Conservation (phyloP, 2,888 invertebrate species). For the Noctua fimbriata region DNA sequence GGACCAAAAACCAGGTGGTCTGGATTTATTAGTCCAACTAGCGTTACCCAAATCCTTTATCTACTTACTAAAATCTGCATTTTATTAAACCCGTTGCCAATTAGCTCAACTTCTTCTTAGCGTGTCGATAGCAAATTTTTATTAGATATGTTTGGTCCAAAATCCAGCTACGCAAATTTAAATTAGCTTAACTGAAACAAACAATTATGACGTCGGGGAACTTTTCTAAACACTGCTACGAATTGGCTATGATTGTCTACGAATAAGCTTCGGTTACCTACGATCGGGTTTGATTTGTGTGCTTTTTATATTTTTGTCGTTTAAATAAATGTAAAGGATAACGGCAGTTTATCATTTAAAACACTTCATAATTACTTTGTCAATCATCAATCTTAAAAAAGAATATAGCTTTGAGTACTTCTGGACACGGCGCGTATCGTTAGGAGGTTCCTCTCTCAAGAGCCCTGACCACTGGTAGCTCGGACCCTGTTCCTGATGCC, state of each 20-base stretch:
- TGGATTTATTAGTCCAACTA: not conserved
- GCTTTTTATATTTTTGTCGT: not conserved
- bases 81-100: not conserved
- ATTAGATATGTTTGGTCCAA: too few relatives aligned
- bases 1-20: not conserved
- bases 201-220: not conserved
- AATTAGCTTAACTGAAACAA: constrained; percentile 10
- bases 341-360: not conserved
- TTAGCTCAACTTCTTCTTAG: too few relatives aligned
- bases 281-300: not conserved
- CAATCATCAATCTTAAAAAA: not conserved
- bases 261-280: too few relatives aligned
- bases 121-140: too few relatives aligned
- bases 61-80: not conserved
- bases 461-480: too few relatives aligned
- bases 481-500: too few relatives aligned
- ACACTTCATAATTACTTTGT: not conserved
- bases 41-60: not conserved
- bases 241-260: too few relatives aligned
- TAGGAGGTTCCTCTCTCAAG: too few relatives aligned
- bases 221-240: constrained; percentile 4
- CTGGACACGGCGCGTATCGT: too few relatives aligned
- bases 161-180: too few relatives aligned
- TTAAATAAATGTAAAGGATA: not conserved
- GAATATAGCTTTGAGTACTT: not conserved